Conservation (phyloP, 2,888 invertebrate species). For the Drosophila parthenogenetica region DNA sequence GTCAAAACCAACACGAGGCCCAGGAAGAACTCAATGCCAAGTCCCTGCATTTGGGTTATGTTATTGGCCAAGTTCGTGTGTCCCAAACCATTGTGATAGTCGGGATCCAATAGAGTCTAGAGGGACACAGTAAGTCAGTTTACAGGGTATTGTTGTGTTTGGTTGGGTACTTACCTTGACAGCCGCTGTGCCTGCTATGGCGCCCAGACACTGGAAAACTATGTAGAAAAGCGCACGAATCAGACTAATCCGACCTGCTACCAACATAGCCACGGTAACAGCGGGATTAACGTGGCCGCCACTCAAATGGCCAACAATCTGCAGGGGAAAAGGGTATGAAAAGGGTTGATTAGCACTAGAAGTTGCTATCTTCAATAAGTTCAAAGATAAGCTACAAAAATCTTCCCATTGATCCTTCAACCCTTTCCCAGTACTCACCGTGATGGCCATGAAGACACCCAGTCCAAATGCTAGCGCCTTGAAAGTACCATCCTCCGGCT, state of each 20-base stretch:
- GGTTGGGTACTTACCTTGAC: slow-evolving; percentile 86
- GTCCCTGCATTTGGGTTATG: slow-evolving; percentile 91
- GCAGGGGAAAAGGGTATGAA: slow-evolving; percentile 15
- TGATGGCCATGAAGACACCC: slow-evolving; percentile 92
- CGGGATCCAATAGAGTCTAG: slow-evolving; percentile 89
- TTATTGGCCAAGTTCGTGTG: slow-evolving; percentile 88
- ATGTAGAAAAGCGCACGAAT: slow-evolving; percentile 92
- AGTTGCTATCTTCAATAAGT: no score
- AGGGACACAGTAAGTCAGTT: slow-evolving; percentile 1
- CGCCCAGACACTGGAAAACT: slow-evolving; percentile 92
- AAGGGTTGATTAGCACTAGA: not conserved
- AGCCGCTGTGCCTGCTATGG: slow-evolving; percentile 91
- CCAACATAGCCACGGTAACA: slow-evolving; percentile 92
- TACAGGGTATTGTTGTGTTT: not conserved
- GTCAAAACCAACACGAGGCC: slow-evolving; percentile 95
- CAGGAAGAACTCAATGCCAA: slow-evolving; percentile 95
- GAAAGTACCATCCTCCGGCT: slow-evolving; percentile 86
- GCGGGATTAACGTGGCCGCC: slow-evolving; percentile 98
- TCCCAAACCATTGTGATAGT: slow-evolving; percentile 88
- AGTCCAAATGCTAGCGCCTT: slow-evolving; percentile 95
- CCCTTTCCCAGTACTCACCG: slow-evolving; percentile 86
- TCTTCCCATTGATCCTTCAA: no score
- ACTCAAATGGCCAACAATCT: slow-evolving; percentile 94
- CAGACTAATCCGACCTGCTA: slow-evolving; percentile 91
- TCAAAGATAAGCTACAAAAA: no score